Conservation (phyloP, 2,888 invertebrate species). For the Malachius bipustulatus region DNA sequence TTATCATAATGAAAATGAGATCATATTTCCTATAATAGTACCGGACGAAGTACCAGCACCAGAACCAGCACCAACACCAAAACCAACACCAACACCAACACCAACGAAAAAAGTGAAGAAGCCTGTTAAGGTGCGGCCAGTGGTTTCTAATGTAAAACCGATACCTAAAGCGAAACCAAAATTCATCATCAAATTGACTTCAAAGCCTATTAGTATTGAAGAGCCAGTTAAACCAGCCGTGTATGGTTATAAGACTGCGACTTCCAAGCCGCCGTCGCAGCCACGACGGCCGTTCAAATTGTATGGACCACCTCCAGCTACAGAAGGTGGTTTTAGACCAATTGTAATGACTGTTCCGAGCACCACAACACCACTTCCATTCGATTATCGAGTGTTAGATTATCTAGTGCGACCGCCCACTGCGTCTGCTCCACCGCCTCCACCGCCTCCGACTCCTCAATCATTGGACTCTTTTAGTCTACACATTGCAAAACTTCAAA, state of each 20-base stretch:
- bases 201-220: slow-evolving; percentile 1
- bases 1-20: too few species aligned
- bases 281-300: slow-evolving; percentile 42
- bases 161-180: slow-evolving; percentile 11
- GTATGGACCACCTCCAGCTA: slow-evolving; percentile 38
- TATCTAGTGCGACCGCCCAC: slow-evolving; percentile 15
- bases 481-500: slow-evolving; percentile 53
- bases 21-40: too few species aligned
- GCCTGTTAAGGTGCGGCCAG: slow-evolving; percentile 10
- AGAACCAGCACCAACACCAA: slow-evolving; percentile 34
- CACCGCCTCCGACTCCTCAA: slow-evolving; percentile 10
- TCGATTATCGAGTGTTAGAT: slow-evolving; percentile 15
- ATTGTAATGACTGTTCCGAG: slow-evolving; percentile 40
- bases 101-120: slow-evolving; percentile 26
- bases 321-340: too few species aligned
- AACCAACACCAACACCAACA: slow-evolving; percentile 27
- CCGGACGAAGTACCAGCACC: slow-evolving; percentile 36
- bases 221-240: slow-evolving; percentile 25
- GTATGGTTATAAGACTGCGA: slow-evolving; percentile 35
- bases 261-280: too few species aligned
- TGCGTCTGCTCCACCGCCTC: slow-evolving; percentile 17
- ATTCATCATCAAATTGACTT: slow-evolving; percentile 7
- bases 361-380: slow-evolving; percentile 38
- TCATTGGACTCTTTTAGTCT: slow-evolving; percentile 47
- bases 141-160: slow-evolving; percentile 5